Evolutionary conservation across 1,140 invertebrate genomes (phyloP).

Genomic region (Papilio aristodemus): DNA sequence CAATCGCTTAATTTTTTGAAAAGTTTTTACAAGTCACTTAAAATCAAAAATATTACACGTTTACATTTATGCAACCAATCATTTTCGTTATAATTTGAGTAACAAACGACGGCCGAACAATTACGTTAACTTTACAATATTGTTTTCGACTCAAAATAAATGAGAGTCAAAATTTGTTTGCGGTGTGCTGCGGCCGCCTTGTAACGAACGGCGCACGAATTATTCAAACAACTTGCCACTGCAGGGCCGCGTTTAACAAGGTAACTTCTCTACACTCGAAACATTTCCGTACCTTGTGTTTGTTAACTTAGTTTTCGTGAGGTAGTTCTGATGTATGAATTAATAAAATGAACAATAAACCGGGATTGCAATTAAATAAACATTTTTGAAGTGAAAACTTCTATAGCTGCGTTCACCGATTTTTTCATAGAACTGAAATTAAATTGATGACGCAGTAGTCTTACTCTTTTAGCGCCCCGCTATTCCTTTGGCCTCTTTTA

Average conservation of each 20-base stretch:
- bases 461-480: too few relatives aligned
- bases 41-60: too few relatives aligned
- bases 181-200: slow-evolving; percentile 5
- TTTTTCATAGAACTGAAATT: too few relatives aligned
- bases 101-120: not conserved
- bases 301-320: not conserved
- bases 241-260: slow-evolving; percentile 18
- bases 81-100: not conserved
- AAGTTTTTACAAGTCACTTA: too few relatives aligned
- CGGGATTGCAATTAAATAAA: too few relatives aligned
- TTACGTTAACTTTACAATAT: slow-evolving; percentile 1
- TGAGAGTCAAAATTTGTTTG: not conserved
- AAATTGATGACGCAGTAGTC: too few relatives aligned
- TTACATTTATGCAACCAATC: not conserved
- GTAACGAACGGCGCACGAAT: slow-evolving; percentile 15
- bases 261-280: slow-evolving; percentile 18
- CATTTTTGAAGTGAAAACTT: too few relatives aligned
- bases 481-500: too few relatives aligned
- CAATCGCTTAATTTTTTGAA: too few relatives aligned
- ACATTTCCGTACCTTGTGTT: slow-evolving; percentile 9
- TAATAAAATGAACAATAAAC: not conserved
- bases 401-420: too few relatives aligned
- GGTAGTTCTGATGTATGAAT: not conserved
- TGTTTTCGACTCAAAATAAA: slow-evolving; percentile 11
- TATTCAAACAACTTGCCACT: slow-evolving; percentile 15